A percentile compares a stretch with the other conserved stretches of the same genome.
Conservation (phyloP, 2,797 vertebrate genomes). For the Clarias platycephalus region DNA sequence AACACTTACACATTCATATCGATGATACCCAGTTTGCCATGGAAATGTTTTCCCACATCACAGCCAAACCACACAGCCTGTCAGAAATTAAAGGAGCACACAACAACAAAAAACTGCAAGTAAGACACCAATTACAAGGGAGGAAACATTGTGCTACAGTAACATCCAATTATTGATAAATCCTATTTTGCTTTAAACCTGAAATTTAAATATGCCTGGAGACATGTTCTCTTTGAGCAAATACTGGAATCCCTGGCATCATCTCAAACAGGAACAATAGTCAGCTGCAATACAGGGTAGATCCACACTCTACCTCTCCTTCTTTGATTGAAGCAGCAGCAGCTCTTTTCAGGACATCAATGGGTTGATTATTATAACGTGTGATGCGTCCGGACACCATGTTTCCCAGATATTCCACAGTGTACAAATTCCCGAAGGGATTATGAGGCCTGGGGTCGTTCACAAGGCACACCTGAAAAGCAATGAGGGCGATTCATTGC, state of each 20-base stretch:
- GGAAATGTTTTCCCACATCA: constrained; percentile 96
- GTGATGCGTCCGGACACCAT: constrained; percentile 88
- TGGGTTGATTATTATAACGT: constrained; percentile 92
- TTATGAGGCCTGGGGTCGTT: constrained; percentile 95
- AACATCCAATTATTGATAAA: not conserved
- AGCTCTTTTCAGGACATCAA: constrained; percentile 86
- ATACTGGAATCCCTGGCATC: not conserved
- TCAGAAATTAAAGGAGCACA: constrained; percentile 13
- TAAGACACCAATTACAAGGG: not conserved
- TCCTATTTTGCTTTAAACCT: not conserved
- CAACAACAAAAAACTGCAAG: not conserved
- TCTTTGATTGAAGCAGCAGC: constrained; percentile 91
- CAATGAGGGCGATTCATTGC: not conserved
- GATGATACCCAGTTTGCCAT: constrained; percentile 94
- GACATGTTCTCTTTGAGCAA: not conserved
- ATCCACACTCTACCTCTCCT: constrained; percentile 80
- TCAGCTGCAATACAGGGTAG: not conserved
- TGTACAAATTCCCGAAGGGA: constrained; percentile 87
- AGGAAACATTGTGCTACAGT: not conserved
- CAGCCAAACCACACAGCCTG: constrained; percentile 99
- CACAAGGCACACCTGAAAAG: constrained; percentile 87
- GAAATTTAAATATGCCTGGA: not conserved
- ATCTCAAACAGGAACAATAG: not conserved
- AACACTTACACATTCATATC: constrained; percentile 94
- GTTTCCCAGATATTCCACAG: constrained; percentile 91